Percentiles rank a stretch among this genome's conserved stretches.
These are phyloP conservation scores for Coelopa pilipes DNA, from an alignment of 2,888 invertebrate species.

Conservation along the genomic window DNA sequence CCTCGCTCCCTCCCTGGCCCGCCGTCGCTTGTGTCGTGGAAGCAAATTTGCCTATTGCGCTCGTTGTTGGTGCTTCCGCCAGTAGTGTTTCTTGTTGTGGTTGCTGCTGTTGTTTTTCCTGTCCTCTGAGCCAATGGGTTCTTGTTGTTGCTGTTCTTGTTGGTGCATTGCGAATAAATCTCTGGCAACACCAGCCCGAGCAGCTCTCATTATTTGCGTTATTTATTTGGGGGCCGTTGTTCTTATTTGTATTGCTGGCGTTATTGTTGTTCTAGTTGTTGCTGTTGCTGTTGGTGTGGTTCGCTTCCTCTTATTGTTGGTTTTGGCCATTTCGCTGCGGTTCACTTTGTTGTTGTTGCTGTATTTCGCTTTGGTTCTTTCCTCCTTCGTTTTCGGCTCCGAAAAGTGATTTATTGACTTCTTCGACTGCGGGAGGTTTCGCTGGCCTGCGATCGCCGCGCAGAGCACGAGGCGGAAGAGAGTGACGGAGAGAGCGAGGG, in stretches of 20 bases:
- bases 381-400: not conserved
- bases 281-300: too few relatives aligned
- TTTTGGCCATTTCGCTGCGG: too few relatives aligned
- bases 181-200: conserved; percentile 22
- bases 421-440: conserved; percentile 28
- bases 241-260: too few relatives aligned
- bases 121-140: not conserved
- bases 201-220: conserved; percentile 21
- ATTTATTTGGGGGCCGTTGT: conserved; percentile 14
- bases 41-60: not conserved
- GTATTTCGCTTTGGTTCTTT: conserved; percentile 9
- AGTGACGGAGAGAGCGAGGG: not conserved
- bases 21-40: not conserved
- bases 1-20: not conserved
- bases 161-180: conserved; percentile 6
- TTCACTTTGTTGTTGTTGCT: not conserved
- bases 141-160: not conserved
- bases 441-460: not conserved
- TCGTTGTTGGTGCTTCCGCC: not conserved
- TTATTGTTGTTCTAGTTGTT: too few relatives aligned
- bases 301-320: too few relatives aligned
- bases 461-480: too few relatives aligned
- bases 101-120: conserved; percentile 6
- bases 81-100: not conserved
- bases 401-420: conserved; percentile 26